Evolutionary conservation across 2,888 invertebrate genomes (phyloP).

Genomic region (Tromatobia lineatoria): DNA sequence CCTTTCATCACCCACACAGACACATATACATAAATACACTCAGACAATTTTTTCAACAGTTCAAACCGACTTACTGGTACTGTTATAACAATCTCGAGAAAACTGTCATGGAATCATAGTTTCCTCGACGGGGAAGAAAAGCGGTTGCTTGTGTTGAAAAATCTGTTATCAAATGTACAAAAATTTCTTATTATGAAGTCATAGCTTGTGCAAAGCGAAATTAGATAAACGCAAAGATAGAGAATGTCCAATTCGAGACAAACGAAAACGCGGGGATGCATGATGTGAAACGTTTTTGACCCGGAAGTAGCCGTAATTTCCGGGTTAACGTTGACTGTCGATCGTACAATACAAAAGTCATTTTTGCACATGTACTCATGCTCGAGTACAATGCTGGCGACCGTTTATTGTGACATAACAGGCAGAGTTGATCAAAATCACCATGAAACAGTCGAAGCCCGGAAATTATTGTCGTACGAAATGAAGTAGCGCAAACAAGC

Average conservation of each 20-base stretch:
- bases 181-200: no score
- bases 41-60: no score
- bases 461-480: conserved; percentile 30
- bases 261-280: background rate
- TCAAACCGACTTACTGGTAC: no score
- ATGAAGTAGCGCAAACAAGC: background rate
- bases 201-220: background rate
- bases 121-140: no score
- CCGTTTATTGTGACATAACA: conserved; percentile 39
- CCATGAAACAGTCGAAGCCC: background rate
- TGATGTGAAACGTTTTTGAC: conserved; percentile 8
- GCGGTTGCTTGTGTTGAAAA: no score
- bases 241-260: background rate
- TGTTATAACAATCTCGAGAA: no score
- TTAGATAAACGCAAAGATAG: background rate
- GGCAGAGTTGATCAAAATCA: background rate
- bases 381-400: background rate
- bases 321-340: conserved; percentile 32
- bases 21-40: no score
- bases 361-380: conserved; percentile 14
- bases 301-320: conserved; percentile 63
- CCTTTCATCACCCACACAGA: no score
- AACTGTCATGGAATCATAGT: no score
- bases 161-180: no score
- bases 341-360: conserved; percentile 46